Base-by-base conservation (phyloP, 1,140 invertebrate genomes). In the Lineus longissimus region DNA sequence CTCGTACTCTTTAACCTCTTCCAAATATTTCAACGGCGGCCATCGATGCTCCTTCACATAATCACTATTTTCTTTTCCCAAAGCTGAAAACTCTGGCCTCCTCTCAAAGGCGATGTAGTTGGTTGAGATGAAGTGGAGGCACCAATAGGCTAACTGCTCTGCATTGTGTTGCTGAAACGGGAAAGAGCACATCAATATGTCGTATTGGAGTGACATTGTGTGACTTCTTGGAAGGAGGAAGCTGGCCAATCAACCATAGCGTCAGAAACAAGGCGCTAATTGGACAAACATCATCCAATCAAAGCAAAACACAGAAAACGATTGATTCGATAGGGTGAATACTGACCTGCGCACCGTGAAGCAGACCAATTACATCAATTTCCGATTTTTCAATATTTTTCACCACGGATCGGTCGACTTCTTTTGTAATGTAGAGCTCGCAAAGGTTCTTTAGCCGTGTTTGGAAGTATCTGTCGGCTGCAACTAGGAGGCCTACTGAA, bases 391-490 rank as follows among this genome's bases (percentile, higher is more conserved):
- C 72, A 33, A 79, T 79, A 22, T 68, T 67, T 64, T 74, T 71
- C 2, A 51, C 59, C 25, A 73, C 73, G 25, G 56, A 66, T 55
- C 66, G 66, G 23, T 79, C 77, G 0, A 79, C 76, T 60, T 76
- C 74, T 64, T 77, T 79, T 7, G 72, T 76, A 22, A 76, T 74
- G 59, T 79, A 77, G 17, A 77, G 64, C 63, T 79, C 77, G 67
- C 76, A 76, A 45, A 79, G 60, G 58, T 73, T 76, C 13, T 73
- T 59, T 0, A 79, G 66, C 25, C 77, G 64, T 15, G 63, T 60
- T 45, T 70, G 64, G 54, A 67, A 62, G 62, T 79, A 77, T 68
- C 76, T 70, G 59, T 79, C 74, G 9, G 76, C 72, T 2, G 76
- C 55, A 6, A 71, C 61, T 40, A 79, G 25, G 6, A 79, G 69